Evolutionary conservation across 2,797 vertebrate genomes (phyloP).

Genomic region (Rhinella marina): DNA sequence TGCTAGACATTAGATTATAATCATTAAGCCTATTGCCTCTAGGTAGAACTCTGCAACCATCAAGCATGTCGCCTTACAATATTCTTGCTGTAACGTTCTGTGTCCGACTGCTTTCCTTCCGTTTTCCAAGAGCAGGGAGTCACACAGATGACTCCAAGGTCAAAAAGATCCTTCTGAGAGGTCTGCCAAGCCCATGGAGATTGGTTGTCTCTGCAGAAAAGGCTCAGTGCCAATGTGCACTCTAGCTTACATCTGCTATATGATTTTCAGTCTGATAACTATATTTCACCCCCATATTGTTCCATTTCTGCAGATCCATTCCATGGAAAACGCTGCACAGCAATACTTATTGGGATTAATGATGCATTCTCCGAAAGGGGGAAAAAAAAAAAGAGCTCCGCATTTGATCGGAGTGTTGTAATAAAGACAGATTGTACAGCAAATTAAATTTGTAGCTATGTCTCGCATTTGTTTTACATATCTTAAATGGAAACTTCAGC

Average conservation of each 20-base stretch:
- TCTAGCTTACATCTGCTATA: background rate
- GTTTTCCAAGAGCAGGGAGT: too few species aligned
- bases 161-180: too few species aligned
- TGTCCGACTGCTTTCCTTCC: too few species aligned
- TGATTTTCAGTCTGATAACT: background rate
- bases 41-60: too few species aligned
- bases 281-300: background rate
- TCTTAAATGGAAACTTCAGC: conserved; percentile 53
- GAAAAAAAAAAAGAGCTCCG: background rate
- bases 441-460: conserved; percentile 51
- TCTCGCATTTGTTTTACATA: conserved; percentile 58
- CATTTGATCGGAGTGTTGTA: conserved; percentile 34
- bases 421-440: conserved; percentile 47
- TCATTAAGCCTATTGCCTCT: too few species aligned
- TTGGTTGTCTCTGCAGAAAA: too few species aligned
- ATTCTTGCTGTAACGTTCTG: too few species aligned
- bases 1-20: too few species aligned
- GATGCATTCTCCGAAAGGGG: conserved; percentile 14
- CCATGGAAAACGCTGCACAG: conserved; percentile 5
- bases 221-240: too few species aligned
- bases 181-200: too few species aligned
- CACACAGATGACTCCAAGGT: too few species aligned
- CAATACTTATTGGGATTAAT: conserved; percentile 48
- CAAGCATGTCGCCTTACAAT: too few species aligned
- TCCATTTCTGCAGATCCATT: background rate